A percentile compares a stretch with the other conserved stretches of the same genome.
Conservation (phyloP, 2,113 vertebrate species). For the Lethenteron camtschaticum region DNA sequence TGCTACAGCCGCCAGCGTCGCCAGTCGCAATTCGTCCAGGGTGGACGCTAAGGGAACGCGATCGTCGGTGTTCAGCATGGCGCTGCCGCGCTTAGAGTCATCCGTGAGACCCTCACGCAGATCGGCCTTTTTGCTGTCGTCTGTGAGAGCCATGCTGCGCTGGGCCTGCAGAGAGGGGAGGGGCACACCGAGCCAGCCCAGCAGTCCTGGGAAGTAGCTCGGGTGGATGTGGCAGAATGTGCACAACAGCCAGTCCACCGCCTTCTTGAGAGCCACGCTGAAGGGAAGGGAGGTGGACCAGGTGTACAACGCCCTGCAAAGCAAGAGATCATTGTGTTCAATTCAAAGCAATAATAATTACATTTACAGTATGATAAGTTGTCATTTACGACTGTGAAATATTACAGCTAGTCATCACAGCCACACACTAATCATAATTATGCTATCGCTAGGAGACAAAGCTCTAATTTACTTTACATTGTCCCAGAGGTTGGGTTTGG, state of each 20-base stretch:
- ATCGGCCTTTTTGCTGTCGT: slow-evolving; percentile 91
- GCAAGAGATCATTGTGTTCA: neutral
- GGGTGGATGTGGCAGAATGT: slow-evolving; percentile 96
- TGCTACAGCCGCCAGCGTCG: slow-evolving; percentile 70
- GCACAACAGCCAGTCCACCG: slow-evolving; percentile 87
- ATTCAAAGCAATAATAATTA: too few relatives aligned
- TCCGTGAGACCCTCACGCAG: slow-evolving; percentile 57
- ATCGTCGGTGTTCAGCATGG: slow-evolving; percentile 22
- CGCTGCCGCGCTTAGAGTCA: slow-evolving; percentile 54
- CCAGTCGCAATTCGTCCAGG: slow-evolving; percentile 66
- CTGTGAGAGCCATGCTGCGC: slow-evolving; percentile 72
- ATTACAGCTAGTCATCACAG: too few relatives aligned
- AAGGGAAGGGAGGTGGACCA: slow-evolving; percentile 95
- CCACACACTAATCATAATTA: too few relatives aligned
- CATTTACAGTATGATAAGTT: too few relatives aligned
- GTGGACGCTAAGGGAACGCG: slow-evolving; percentile 22
- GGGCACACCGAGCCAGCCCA: slow-evolving; percentile 91
- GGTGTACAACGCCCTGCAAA: slow-evolving; percentile 53
- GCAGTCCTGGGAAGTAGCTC: slow-evolving; percentile 78
- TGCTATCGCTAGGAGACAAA: too few relatives aligned
- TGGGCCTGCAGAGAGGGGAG: slow-evolving; percentile 50
- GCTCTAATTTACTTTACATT: too few relatives aligned
- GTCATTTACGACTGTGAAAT: too few relatives aligned
- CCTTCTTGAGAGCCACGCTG: slow-evolving; percentile 90
- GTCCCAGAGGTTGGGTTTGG: too few relatives aligned